Percentiles rank a stretch among this genome's conserved stretches.
Evolutionary conservation across 2,113 vertebrate species (phyloP).

Genomic region (Myodes glareolus): DNA sequence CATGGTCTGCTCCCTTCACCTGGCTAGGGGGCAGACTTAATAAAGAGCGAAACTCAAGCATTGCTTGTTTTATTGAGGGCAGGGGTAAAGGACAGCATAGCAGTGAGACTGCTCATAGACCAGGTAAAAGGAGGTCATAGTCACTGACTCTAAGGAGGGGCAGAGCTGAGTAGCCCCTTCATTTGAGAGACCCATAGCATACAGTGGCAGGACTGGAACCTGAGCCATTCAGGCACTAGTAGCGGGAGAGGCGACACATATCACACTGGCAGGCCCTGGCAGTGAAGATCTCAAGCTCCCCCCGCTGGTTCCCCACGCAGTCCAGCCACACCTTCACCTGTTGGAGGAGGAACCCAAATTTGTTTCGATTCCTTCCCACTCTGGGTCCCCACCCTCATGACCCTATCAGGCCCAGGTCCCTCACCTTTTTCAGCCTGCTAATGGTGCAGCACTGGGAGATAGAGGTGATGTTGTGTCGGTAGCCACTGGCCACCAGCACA

Average conservation of each 20-base stretch:
- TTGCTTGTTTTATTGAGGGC: conserved; percentile 88
- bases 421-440: conserved; percentile 85
- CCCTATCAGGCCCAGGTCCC: not conserved
- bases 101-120: not conserved
- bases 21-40: conserved; percentile 76
- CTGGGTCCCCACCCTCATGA: no score
- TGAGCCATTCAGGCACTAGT: conserved; percentile 76
- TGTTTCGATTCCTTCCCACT: not conserved
- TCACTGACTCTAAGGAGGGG: not conserved
- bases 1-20: conserved; percentile 59
- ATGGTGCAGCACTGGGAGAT: conserved; percentile 93
- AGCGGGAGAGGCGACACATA: conserved; percentile 92
- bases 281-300: conserved; percentile 90
- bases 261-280: conserved; percentile 91
- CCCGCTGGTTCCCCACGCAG: conserved; percentile 84
- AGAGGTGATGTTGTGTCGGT: conserved; percentile 92
- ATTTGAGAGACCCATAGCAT: not conserved
- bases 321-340: conserved; percentile 92
- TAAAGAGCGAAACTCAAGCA: conserved; percentile 85
- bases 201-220: not conserved
- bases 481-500: conserved; percentile 91
- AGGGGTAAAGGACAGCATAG: conserved; percentile 46
- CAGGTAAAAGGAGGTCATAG: not conserved
- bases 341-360: not conserved
- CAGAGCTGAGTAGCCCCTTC: not conserved